Evolutionary conservation across 1,140 invertebrate genomes (phyloP), one percentile per base, ranked within the genome.

Genomic region (Euschistus heros): DNA sequence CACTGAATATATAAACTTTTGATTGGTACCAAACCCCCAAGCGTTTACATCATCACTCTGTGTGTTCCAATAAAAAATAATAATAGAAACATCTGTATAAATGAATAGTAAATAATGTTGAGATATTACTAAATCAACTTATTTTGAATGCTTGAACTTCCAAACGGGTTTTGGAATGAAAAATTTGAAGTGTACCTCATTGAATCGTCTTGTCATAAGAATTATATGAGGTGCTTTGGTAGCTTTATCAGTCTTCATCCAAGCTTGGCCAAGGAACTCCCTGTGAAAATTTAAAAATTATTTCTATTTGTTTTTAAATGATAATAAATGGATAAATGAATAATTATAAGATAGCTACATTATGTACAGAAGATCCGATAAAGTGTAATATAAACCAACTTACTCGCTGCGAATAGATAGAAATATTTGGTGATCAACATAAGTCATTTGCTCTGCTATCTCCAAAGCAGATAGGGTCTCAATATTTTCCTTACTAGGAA

Each of bases 371-470:
- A 20, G 67, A 64, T 62, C 50, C 13, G 33, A 37, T 37, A 37
- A 37, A 37, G 13, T 10, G 7, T 37, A 10, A 37, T 37, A 37
- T 37, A 37, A 37, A 10, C 33, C 26, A 69, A 84, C 89, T 85
- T 79, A 94, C 92, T 94, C 91, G 85, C 91, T 93, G 26, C 86
- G 78, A 63, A 97, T 95, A 0, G 87, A 82, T 20, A 91, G 81
- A 73, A 96, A 94, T 69, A 97, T 94, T 73, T 94, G 89, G 75
- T 95, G 92, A 75, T 97, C 93, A 66, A 96, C 77, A 72, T 90
- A 94, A 0, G 92, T 95, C 83, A 97, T 88, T 75, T 94, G 91
- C 75, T 97, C 93, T 2, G 93, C 92, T 62, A 97, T 92, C 76
- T 95, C 92, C 26, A 95, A 74, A 1, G 92, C 92, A 27, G 91